phyloP scores from a whole-genome alignment of 2,113 vertebrate genomes.

The Ageneiosus marmoratus region DNA sequence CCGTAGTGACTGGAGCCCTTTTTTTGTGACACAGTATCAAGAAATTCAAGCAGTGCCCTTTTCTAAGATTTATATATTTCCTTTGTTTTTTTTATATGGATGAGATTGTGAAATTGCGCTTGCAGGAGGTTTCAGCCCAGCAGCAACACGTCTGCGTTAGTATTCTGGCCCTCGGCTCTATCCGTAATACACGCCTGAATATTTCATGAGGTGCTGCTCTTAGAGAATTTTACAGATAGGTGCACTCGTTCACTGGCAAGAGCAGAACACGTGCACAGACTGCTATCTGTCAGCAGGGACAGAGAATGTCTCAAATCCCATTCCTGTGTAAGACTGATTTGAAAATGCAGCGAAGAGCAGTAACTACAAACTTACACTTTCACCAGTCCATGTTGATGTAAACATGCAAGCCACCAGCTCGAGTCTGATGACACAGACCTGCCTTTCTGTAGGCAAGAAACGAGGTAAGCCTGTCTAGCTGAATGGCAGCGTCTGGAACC shows the following conservation, averaged over 20 bases:
- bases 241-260: conserved; percentile 37
- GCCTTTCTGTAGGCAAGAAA: too few relatives aligned
- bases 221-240: conserved; percentile 55
- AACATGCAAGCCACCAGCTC: too few relatives aligned
- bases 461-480: too few relatives aligned
- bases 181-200: conserved; percentile 59
- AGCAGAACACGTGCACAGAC: neutral
- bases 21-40: neutral
- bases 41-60: neutral
- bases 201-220: conserved; percentile 63
- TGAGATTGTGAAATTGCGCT: neutral
- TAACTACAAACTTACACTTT: too few relatives aligned
- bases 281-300: neutral
- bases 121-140: conserved; percentile 6
- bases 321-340: neutral
- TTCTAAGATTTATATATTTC: neutral
- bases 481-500: too few relatives aligned
- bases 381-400: too few relatives aligned
- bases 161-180: conserved; percentile 58
- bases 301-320: neutral
- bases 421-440: too few relatives aligned
- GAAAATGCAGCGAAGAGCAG: neutral
- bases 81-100: neutral
- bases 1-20: too few relatives aligned
- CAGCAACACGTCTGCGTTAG: conserved; percentile 48